These are phyloP conservation scores for Styela clava DNA, from an alignment of 23 tunicate species.

Conservation along the genomic window DNA sequence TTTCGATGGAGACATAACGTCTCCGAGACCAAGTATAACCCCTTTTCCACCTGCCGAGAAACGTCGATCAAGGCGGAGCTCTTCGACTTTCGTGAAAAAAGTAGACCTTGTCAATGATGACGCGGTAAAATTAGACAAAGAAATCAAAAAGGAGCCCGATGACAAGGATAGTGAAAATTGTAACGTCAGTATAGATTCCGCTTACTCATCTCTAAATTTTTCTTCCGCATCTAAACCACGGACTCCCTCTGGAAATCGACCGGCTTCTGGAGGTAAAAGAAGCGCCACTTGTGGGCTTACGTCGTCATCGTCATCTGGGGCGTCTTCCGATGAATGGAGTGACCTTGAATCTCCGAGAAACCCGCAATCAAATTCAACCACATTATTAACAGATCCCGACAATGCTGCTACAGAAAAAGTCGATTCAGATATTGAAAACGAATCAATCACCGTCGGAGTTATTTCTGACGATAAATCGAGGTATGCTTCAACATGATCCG, in stretches of 20 bases:
- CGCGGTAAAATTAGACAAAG: neutral
- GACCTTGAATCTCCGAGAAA: conserved; percentile 6
- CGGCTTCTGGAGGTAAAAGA: conserved; percentile 84
- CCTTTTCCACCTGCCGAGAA: conserved; percentile 43
- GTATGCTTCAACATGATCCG: no score
- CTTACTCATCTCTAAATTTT: conserved; percentile 54
- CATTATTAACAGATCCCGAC: neutral
- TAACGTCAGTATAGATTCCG: conserved; percentile 46
- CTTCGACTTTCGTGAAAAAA: neutral
- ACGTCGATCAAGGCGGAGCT: neutral
- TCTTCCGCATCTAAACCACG: conserved; percentile 48
- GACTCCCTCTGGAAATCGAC: conserved; percentile 54
- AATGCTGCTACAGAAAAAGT: neutral
- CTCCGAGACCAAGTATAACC: conserved; percentile 58
- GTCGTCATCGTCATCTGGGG: conserved; percentile 30
- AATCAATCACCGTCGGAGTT: no score
- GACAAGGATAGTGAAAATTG: neutral
- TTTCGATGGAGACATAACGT: conserved; percentile 9
- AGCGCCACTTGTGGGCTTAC: conserved; percentile 69
- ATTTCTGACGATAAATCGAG: no score
- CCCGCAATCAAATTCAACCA: neutral
- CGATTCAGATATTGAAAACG: neutral
- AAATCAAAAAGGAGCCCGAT: neutral
- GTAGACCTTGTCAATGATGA: neutral
- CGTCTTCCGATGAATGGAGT: conserved; percentile 21